phyloP scores from a whole-genome alignment of 2,113 vertebrate genomes.

The Micronisus gabar region DNA sequence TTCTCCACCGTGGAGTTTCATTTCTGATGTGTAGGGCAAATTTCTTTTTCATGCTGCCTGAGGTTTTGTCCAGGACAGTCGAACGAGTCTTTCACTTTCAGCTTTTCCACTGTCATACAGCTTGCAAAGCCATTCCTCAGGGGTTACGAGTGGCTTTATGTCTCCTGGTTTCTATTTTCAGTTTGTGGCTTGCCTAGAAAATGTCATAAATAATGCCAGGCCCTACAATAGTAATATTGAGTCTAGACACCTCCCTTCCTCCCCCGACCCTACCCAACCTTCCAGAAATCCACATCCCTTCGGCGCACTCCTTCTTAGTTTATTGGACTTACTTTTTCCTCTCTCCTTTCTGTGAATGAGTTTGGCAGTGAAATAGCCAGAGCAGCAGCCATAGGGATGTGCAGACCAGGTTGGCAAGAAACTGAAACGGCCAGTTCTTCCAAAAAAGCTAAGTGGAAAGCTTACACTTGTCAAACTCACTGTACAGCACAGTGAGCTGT shows the following conservation, averaged over 20 bases:
- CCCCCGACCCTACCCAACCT: conserved; percentile 31
- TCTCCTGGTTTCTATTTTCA: conserved; percentile 63
- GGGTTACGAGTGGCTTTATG: conserved; percentile 47
- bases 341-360: conserved; percentile 56
- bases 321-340: conserved; percentile 49
- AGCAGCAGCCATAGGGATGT: conserved; percentile 43
- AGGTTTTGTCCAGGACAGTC: not conserved
- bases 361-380: conserved; percentile 40
- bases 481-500: not conserved
- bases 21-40: conserved; percentile 5
- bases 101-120: conserved; percentile 51
- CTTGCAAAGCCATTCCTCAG: conserved; percentile 58
- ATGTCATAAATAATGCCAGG: conserved; percentile 66
- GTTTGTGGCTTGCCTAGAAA: conserved; percentile 59
- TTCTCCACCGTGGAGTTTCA: not conserved
- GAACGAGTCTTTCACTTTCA: conserved; percentile 26
- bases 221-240: conserved; percentile 64
- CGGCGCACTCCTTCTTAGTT: not conserved
- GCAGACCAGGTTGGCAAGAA: conserved; percentile 27
- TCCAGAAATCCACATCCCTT: conserved; percentile 55
- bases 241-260: conserved; percentile 67
- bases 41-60: conserved; percentile 26
- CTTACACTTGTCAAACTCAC: not conserved
- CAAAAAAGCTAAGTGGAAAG: not conserved
- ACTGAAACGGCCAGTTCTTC: not conserved